Conservation (phyloP, 2,113 vertebrate genomes). For the Corvus moneduloides region DNA sequence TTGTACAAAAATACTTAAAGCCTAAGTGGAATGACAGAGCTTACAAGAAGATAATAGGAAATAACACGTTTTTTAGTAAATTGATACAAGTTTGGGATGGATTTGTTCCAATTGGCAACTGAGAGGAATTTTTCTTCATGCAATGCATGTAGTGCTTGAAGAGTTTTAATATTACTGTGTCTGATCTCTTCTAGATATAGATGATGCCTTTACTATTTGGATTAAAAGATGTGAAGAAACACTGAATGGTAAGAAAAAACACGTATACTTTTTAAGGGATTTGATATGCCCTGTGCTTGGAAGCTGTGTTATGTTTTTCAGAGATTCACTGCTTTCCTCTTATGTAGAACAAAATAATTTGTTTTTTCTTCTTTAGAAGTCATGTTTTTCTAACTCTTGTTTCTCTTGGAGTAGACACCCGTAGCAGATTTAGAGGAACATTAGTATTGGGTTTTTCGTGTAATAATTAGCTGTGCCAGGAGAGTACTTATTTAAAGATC, state of each 20-base stretch:
- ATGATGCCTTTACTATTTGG: constrained; percentile 83
- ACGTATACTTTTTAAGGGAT: neutral
- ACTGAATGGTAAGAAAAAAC: constrained; percentile 78
- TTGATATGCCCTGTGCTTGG: neutral
- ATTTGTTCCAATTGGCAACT: neutral
- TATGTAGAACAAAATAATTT: neutral
- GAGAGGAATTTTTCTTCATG: neutral
- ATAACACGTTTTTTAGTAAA: neutral
- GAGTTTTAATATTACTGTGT: neutral
- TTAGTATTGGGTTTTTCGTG: neutral
- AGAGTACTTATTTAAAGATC: neutral
- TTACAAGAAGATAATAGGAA: neutral
- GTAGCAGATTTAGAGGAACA: neutral
- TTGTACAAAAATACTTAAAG: neutral
- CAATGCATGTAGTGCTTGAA: neutral
- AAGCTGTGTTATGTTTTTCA: neutral
- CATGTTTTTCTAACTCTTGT: neutral
- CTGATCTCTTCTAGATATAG: constrained; percentile 74
- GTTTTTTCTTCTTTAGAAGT: neutral
- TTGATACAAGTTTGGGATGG: neutral
- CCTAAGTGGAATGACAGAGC: neutral
- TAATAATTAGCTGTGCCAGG: neutral
- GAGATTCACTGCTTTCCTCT: neutral
- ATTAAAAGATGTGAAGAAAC: constrained; percentile 88
- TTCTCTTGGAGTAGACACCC: neutral